Evolutionary conservation across 2,888 invertebrate species (phyloP).

Genomic region (Drosophila phalerata): DNA sequence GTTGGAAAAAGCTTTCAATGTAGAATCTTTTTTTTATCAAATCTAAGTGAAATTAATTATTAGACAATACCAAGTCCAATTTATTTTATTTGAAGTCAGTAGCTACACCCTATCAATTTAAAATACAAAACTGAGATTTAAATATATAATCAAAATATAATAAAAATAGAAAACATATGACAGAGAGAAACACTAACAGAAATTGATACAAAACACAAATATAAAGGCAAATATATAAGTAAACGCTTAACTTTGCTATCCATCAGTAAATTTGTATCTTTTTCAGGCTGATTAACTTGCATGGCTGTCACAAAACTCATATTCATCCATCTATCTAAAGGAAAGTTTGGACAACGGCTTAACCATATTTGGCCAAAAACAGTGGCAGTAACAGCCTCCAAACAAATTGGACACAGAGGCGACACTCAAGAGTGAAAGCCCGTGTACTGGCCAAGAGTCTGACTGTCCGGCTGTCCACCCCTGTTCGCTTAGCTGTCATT

Average conservation of each 20-base stretch:
- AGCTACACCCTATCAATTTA: background rate
- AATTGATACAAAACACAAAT: background rate
- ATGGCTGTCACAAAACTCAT: constrained; percentile 55
- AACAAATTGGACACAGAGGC: constrained; percentile 45
- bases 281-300: constrained; percentile 57
- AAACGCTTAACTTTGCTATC: constrained; percentile 43
- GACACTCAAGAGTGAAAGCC: constrained; percentile 21
- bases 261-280: constrained; percentile 46
- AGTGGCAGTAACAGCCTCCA: constrained; percentile 8
- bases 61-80: background rate
- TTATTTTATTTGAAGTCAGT: background rate
- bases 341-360: constrained; percentile 51
- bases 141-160: no score
- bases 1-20: background rate
- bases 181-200: background rate
- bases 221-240: constrained; percentile 5
- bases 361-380: constrained; percentile 31
- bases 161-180: background rate
- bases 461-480: constrained; percentile 11
- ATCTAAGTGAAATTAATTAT: background rate
- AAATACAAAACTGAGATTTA: background rate
- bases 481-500: constrained; percentile 50
- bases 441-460: constrained; percentile 8
- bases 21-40: no score
- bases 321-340: constrained; percentile 57